Conservation (phyloP, 2,888 invertebrate species). For the Rhagonycha lutea region DNA sequence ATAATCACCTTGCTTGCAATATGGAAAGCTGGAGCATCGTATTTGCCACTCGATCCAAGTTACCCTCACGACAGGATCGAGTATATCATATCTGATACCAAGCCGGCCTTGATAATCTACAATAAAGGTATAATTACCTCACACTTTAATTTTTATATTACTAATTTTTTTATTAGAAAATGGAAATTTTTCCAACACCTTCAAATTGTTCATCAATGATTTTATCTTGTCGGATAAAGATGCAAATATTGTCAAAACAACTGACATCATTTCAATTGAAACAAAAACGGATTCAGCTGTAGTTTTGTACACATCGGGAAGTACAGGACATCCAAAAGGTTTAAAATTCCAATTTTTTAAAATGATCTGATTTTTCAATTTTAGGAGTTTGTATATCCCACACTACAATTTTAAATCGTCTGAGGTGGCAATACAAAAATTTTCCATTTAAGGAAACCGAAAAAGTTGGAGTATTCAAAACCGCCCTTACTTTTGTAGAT, state of each 20-base stretch:
- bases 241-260: constrained; percentile 50
- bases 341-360: background rate
- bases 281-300: constrained; percentile 64
- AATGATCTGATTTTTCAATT: background rate
- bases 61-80: constrained; percentile 72
- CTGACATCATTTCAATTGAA: constrained; percentile 53
- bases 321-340: constrained; percentile 89
- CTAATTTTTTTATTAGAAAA: background rate
- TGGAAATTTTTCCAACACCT: constrained; percentile 38
- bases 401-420: constrained; percentile 74
- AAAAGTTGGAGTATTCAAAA: constrained; percentile 76
- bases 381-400: constrained; percentile 80
- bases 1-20: constrained; percentile 71
- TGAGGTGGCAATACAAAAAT: constrained; percentile 79
- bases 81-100: constrained; percentile 76
- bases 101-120: constrained; percentile 70
- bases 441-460: constrained; percentile 70
- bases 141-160: background rate
- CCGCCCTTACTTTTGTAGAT: constrained; percentile 83
- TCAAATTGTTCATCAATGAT: constrained; percentile 56
- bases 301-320: constrained; percentile 86
- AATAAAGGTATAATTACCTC: constrained; percentile 61
- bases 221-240: constrained; percentile 45
- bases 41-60: constrained; percentile 78
- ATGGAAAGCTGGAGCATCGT: constrained; percentile 83